Evolutionary conservation across 2,797 vertebrate genomes (phyloP).

Genomic region (Erpetoichthys calabaricus): DNA sequence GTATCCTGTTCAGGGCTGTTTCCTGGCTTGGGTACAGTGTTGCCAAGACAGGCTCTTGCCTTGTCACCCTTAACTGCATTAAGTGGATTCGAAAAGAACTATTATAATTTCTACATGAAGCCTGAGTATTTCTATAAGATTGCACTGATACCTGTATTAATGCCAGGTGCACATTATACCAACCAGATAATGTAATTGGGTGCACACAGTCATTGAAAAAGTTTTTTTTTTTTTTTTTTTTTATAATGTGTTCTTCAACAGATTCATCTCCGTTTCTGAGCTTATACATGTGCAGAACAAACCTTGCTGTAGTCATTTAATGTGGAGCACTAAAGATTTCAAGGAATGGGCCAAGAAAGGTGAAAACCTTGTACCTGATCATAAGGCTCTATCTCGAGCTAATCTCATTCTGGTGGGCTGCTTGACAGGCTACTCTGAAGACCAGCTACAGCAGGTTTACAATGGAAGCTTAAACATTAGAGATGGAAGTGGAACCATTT

Average conservation of each 20-base stretch:
- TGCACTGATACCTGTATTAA: no score
- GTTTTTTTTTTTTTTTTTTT: not conserved
- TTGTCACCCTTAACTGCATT: no score
- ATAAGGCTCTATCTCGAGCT: constrained; percentile 42
- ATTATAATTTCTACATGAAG: no score
- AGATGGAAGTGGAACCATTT: constrained; percentile 54
- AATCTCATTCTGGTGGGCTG: constrained; percentile 69
- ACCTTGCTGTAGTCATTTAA: constrained; percentile 68
- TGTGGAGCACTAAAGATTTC: constrained; percentile 60
- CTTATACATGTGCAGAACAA: constrained; percentile 48
- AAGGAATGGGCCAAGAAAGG: constrained; percentile 48
- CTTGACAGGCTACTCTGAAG: constrained; percentile 38
- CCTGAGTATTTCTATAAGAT: no score
- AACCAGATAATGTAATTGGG: no score
- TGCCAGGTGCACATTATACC: no score
- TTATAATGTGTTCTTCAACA: constrained; percentile 25
- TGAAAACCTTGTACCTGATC: constrained; percentile 24
- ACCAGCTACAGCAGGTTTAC: constrained; percentile 17
- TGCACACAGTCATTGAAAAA: no score
- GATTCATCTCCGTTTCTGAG: constrained; percentile 58
- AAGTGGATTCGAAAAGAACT: no score
- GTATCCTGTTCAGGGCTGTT: no score
- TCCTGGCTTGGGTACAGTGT: no score
- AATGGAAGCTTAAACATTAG: constrained; percentile 52
- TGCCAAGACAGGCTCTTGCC: no score